Base-by-base conservation (phyloP, 2,113 vertebrate genomes). In the Rhadina sibilatrix region DNA sequence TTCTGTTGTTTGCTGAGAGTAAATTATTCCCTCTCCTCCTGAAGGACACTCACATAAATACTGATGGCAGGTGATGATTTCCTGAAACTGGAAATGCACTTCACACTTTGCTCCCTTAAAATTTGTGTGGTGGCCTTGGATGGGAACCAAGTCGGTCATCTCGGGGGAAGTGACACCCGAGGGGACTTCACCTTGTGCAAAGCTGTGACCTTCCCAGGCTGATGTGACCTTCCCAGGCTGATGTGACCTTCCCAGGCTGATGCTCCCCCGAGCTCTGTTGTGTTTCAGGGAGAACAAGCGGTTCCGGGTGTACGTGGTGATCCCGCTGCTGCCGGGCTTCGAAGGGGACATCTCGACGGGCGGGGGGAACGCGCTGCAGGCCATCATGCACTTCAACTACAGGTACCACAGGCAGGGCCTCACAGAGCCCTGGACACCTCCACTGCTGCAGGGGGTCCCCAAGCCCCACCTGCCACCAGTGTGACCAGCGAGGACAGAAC, bases 301-400 rank as follows among this genome's bases (percentile, higher is more conserved):
- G 71, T 99, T 98, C 96, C 98, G 99, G 0, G 99, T 99, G 23
- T 99, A 99, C 31, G 97, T 99, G 69, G 98, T 99, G 95, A 99
- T 99, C 72, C 99, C 99, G 0, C 98, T 99, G 93, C 94, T 99
- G 93, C 99, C 99, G 1, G 99, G 99, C 5, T 99, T 99, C 7
- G 99, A 99, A 91, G 99, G 99, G 27, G 98, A 99, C 97, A 99
- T 99, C 94, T 99, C 98, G 5, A 99, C 99, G 0, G 99, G 99
- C 1, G 99, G 99, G 23, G 99, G 99, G 37, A 99, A 97, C 3
- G 99, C 99, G 1, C 98, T 99, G 66, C 99, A 99, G 96, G 99
- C 99, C 15, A 98, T 99, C 66, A 99, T 99, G 99, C 99, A 99
- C 98, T 99, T 99, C 97, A 99, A 99, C 97, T 99, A 99, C 98